phyloP scores from a whole-genome alignment of 37 sponge, comb jelly and placozoan species.

The Beroe forskalii region DNA sequence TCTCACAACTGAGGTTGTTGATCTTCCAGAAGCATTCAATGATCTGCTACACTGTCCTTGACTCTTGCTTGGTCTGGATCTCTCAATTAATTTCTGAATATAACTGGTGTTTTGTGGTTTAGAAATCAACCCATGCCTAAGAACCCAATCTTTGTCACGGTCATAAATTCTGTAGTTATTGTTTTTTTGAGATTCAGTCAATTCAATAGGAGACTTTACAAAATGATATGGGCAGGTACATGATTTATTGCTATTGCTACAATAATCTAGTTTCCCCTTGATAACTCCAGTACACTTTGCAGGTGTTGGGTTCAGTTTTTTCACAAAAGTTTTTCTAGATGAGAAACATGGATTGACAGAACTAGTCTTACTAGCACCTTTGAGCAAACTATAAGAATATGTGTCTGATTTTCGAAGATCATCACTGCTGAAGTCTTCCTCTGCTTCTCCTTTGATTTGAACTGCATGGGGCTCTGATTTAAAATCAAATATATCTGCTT shows the following conservation, averaged over 20 bases:
- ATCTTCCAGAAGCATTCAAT: no score
- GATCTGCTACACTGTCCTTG: no score
- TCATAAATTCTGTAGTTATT: not conserved
- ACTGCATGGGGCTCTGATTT: slow-evolving; percentile 2
- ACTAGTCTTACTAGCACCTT: slow-evolving; percentile 62
- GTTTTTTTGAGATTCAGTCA: not conserved
- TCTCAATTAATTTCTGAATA: not conserved
- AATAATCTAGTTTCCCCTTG: not conserved
- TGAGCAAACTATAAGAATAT: slow-evolving; percentile 53
- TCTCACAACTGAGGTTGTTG: no score
- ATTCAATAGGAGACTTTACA: not conserved
- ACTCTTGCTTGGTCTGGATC: not conserved
- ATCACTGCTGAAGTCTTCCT: not conserved
- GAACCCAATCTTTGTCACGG: not conserved
- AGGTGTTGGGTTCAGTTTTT: not conserved
- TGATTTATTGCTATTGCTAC: not conserved
- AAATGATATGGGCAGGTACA: not conserved
- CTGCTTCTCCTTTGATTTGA: not conserved
- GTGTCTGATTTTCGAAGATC: not conserved
- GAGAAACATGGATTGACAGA: slow-evolving; percentile 60
- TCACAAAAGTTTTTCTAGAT: slow-evolving; percentile 59
- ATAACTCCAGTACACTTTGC: slow-evolving; percentile 36
- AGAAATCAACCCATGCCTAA: not conserved
- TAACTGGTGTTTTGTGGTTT: not conserved
- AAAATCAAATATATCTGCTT: slow-evolving; percentile 62